Evolutionary conservation across 1,140 invertebrate species (phyloP).

Genomic region (Platyura marginata): DNA sequence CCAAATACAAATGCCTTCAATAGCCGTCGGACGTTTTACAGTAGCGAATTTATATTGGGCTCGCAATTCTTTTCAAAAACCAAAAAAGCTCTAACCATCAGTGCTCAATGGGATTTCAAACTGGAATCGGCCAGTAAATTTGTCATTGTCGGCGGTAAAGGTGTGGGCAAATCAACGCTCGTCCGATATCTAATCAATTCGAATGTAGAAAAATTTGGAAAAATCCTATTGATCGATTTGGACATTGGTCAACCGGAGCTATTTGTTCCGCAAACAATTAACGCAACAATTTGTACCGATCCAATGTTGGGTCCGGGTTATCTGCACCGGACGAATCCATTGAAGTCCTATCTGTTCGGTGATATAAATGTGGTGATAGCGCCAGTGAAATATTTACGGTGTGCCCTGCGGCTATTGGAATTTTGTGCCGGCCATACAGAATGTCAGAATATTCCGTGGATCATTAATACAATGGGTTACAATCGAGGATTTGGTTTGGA

Average conservation of each 20-base stretch:
- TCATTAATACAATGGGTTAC: slow-evolving; percentile 48
- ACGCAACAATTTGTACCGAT: slow-evolving; percentile 32
- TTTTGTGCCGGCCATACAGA: slow-evolving; percentile 11
- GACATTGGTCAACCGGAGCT: slow-evolving; percentile 66
- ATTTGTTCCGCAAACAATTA: slow-evolving; percentile 44
- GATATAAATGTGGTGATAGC: slow-evolving; percentile 29
- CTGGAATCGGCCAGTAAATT: slow-evolving; percentile 10
- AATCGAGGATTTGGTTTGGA: slow-evolving; percentile 31
- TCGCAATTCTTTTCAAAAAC: slow-evolving; percentile 13
- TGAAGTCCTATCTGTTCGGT: slow-evolving; percentile 26
- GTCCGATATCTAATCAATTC: slow-evolving; percentile 43
- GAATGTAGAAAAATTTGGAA: slow-evolving; percentile 23
- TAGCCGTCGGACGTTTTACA: slow-evolving; percentile 7
- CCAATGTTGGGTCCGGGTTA: slow-evolving; percentile 55
- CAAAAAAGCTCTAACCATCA: slow-evolving; percentile 16
- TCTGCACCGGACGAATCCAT: slow-evolving; percentile 13
- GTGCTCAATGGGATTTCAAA: slow-evolving; percentile 16
- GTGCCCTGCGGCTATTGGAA: slow-evolving; percentile 24
- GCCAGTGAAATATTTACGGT: slow-evolving; percentile 27
- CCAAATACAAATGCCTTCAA: slow-evolving; percentile 13
- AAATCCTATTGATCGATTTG: slow-evolving; percentile 45
- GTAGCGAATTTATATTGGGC: slow-evolving; percentile 13
- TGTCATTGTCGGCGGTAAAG: slow-evolving; percentile 44
- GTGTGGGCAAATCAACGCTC: slow-evolving; percentile 55
- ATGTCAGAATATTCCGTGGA: slow-evolving; percentile 26